These are phyloP conservation scores for Otis tarda DNA, from an alignment of 2,113 vertebrate genomes.

Conservation along the genomic window DNA sequence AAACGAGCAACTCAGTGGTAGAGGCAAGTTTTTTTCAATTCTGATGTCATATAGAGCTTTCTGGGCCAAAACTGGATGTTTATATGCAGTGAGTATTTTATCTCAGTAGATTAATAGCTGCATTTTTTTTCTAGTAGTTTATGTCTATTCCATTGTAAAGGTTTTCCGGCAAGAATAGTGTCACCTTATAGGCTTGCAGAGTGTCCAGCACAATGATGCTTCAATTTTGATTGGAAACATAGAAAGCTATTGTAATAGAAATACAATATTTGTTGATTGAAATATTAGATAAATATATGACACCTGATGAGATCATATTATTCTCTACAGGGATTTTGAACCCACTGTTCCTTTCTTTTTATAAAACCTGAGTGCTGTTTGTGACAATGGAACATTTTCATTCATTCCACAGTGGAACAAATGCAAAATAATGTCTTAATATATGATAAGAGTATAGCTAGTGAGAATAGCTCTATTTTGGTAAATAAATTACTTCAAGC, in stretches of 20 bases:
- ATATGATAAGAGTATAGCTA: not conserved
- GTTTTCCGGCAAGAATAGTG: not conserved
- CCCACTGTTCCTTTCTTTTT: not conserved
- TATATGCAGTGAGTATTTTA: not conserved
- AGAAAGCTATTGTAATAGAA: slow-evolving; percentile 29
- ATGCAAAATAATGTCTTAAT: slow-evolving; percentile 45
- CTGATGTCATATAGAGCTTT: not conserved
- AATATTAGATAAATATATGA: slow-evolving; percentile 13
- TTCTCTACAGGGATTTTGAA: not conserved
- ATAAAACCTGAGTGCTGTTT: not conserved
- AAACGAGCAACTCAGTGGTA: not conserved
- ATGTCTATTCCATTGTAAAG: not conserved
- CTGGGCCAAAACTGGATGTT: not conserved
- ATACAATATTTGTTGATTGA: slow-evolving; percentile 16
- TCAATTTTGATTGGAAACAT: slow-evolving; percentile 12
- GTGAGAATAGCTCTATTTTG: slow-evolving; percentile 23
- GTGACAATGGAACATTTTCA: slow-evolving; percentile 30
- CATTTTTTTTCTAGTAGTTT: not conserved
- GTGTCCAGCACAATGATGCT: not conserved
- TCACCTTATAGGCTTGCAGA: not conserved
- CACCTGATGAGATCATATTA: not conserved
- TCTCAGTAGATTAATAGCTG: not conserved
- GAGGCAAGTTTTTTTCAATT: not conserved
- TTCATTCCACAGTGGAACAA: slow-evolving; percentile 6
- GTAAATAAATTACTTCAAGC: slow-evolving; percentile 58